These are phyloP conservation scores for Chionoecetes opilio DNA, from an alignment of 1,140 invertebrate genomes.

Conservation along the genomic window DNA sequence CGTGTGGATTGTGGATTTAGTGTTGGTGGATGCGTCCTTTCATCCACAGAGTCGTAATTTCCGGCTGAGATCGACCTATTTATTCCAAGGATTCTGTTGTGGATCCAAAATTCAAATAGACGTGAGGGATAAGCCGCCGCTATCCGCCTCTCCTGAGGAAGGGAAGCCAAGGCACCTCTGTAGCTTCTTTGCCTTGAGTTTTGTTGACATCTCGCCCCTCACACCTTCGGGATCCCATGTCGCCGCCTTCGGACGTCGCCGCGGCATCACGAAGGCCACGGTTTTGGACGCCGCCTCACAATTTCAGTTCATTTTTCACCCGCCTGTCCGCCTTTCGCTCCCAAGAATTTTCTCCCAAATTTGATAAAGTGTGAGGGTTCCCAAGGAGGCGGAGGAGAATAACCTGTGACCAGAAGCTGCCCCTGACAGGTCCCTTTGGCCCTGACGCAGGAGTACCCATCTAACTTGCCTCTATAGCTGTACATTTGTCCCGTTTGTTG, in stretches of 20 bases:
- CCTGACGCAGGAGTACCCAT: background rate
- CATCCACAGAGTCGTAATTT: slow-evolving; percentile 8
- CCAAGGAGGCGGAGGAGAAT: slow-evolving; percentile 6
- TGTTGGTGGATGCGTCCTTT: background rate
- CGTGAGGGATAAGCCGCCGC: background rate
- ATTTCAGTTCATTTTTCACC: slow-evolving; percentile 70
- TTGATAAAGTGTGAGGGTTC: slow-evolving; percentile 69
- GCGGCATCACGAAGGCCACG: background rate
- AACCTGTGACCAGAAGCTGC: slow-evolving; percentile 52
- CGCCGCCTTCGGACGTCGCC: slow-evolving; percentile 36
- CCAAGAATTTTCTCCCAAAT: slow-evolving; percentile 74
- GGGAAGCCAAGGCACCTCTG: background rate
- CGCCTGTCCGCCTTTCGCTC: slow-evolving; percentile 50
- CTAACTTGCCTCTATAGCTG: background rate
- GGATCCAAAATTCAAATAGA: background rate
- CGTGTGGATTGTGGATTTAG: background rate
- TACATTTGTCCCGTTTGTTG: background rate
- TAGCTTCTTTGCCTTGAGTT: background rate
- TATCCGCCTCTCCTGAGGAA: background rate
- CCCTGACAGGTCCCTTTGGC: slow-evolving; percentile 14
- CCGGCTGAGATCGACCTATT: background rate
- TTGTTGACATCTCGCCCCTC: background rate
- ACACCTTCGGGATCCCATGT: background rate
- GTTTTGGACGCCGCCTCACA: slow-evolving; percentile 58
- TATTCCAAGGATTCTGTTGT: background rate